Base-by-base conservation (phyloP, 2,797 vertebrate genomes). In the Sorex maritimensis region DNA sequence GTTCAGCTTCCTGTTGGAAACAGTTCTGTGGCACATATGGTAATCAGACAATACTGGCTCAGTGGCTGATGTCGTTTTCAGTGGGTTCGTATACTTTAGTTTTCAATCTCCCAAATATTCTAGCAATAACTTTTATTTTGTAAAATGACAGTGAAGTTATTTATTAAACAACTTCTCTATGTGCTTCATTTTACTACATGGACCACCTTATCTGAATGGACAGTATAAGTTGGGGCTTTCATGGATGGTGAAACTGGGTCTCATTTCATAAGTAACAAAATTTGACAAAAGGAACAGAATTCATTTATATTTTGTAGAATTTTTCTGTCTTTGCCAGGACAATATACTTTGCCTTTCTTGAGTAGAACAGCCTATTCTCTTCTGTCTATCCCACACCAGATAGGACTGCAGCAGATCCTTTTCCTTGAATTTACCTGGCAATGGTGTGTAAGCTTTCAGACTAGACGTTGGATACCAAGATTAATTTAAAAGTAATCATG, bases 21-120 rank as follows among this genome's bases (percentile, higher is more conserved):
- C 10, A 24, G 30, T 30, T 65, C 28, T 34, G 34, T 24, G 28
- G 13, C n/a, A 3, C 12, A 4, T 0, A 23, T 4, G 7, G 8
- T 6, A n/a, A 1, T 19, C 7, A 38, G 10, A 46, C 52, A 12
- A 38, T 7, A 1, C 4, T 34, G 15, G 15, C 3, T 21, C 19
- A 49, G 6, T 26, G 15, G 78, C 2, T 87, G 38, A 2, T 81
- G 83, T 82, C 38, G n/a, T 63, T 77, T 88, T 34, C 28, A 38
- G 14, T 13, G 23, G 68, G 63, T 92, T 71, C 38, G 83, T 46
- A 81, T n/a, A 55, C 19, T 86, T 81, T 81, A 49, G 21, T 73
- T n/a, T 85, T 69, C 14, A 75, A 26, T 17, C 23, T 28, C 26
- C 55, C 4, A 77, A 81, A 94, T 75, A 84, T 87, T 14, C 67